Evolutionary conservation across 2,888 invertebrate species (phyloP), one percentile per base, ranked within the genome.

Genomic region (Schrankia costaestrigalis): DNA sequence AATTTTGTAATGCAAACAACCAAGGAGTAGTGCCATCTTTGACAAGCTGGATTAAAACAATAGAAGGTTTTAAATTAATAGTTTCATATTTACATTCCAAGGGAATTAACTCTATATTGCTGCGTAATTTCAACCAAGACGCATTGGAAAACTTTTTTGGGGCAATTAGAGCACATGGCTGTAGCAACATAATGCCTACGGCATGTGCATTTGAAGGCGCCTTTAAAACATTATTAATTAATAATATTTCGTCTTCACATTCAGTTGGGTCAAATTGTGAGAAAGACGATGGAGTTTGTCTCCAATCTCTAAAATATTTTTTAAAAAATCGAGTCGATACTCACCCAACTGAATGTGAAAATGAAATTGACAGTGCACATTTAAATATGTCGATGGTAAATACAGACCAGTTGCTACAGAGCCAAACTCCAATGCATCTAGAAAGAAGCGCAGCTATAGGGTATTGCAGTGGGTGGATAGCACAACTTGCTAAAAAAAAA

Each of bases 381-480:
- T 12, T 24, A 12, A 8, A 5, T 2, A 24, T 24, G 6, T 2
- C 4, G 4, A 2, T 12, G 8, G 7, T 24, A 3, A 8, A 24
- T 24, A 24, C 12, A 3, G 12, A 24, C 4, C 2, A 23, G 2
- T 23, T 23, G 11, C 2, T 23, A 10, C 3, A 10, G 11, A 10
- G 23, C 10, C 10, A 23, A 12, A 2, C 12, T 12, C 12, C 3
- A 12, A 24, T 24, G 11, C 12, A 31, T 11, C 15, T 37, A 8
- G 41, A 41, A 31, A 46, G 9, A 35, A 14, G 32, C 22, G 46
- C 49, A 38, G 45, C 39, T 30, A 31, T 41, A 22, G 36, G 31
- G 0, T 49, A 46, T 31, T 46, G 41, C 24, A 42, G 46, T 41
- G 49, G 41, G 0, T 49, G 46, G 49, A 33, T 49, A 12, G 37